A percentile compares a stretch with the other conserved stretches of the same genome.
These are phyloP conservation scores for Dione vanillae DNA, from an alignment of 2,888 invertebrate genomes.

Conservation along the genomic window DNA sequence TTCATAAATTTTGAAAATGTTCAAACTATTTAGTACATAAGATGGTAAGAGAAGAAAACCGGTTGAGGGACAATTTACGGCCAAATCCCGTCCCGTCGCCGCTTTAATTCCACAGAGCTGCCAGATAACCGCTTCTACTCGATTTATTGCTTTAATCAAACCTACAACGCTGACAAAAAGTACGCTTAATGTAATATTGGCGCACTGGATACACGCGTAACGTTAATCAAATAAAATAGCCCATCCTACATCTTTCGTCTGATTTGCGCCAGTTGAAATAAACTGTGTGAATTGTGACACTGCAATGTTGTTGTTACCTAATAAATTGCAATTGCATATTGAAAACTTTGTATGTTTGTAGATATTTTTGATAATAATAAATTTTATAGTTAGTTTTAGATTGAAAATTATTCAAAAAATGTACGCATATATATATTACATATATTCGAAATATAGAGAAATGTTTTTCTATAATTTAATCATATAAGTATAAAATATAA, in stretches of 20 bases:
- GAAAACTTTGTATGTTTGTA: neutral
- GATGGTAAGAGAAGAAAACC: slow-evolving; percentile 53
- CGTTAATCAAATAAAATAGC: slow-evolving; percentile 46
- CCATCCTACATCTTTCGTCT: slow-evolving; percentile 21
- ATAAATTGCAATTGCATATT: slow-evolving; percentile 21
- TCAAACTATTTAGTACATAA: slow-evolving; percentile 47
- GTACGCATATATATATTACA: too few species aligned
- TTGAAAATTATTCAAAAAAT: neutral
- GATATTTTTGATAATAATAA: neutral
- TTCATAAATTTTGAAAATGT: slow-evolving; percentile 33
- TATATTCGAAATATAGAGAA: too few species aligned
- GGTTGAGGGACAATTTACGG: slow-evolving; percentile 73
- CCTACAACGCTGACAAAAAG: slow-evolving; percentile 72
- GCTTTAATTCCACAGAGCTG: slow-evolving; percentile 68
- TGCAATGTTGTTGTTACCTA: slow-evolving; percentile 11
- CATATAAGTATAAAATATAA: too few species aligned
- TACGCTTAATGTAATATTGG: slow-evolving; percentile 64
- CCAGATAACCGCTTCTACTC: slow-evolving; percentile 68
- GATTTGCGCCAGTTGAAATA: slow-evolving; percentile 17
- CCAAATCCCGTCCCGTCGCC: slow-evolving; percentile 65
- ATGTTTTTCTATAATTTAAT: too few species aligned
- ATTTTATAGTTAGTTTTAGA: neutral
- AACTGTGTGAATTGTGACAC: slow-evolving; percentile 13
- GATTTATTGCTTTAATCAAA: slow-evolving; percentile 81
- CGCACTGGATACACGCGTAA: slow-evolving; percentile 43